Evolutionary conservation across 37 sponge, comb jelly and placozoan genomes (phyloP), one percentile per base, ranked within the genome.

Genomic region (Sycon ciliatum): DNA sequence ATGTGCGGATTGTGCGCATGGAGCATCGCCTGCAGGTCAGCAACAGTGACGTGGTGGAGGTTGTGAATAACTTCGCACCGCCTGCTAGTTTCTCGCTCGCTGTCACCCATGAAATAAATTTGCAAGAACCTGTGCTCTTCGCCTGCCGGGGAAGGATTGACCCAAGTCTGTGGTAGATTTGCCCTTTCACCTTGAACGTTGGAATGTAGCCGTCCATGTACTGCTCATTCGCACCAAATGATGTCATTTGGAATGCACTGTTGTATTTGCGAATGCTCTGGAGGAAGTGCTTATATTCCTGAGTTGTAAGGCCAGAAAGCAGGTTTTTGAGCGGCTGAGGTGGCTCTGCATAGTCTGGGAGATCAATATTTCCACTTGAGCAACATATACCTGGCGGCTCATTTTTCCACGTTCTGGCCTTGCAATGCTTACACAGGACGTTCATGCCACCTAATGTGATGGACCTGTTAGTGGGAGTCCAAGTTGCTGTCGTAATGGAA

Each of bases 81-180:
- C n/a, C n/a, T n/a, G n/a, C n/a, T n/a, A 9, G 37, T 16, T 68
- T 63, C 49, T 5, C 4, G 33, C n/a, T 22, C 66, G 32, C 34
- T 35, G 27, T 73, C 36, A n/a, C 9, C 9, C 75, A 73, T 73
- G 62, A 73, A 73, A 24, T 73, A 73, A 4, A 73, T 73, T 31
- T 73, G 75, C 34, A 73, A 46, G 60, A 80, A 80, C 56, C 53
- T 66, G 3, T 67, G 70, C 20, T 11, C 5, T 62, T 80, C 69
- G 63, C 32, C 34, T 67, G 81, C 46, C 34, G 65, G 68, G 81
- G 81, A 34, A 69, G 38, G 27, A 80, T 22, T 6, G 57, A 35
- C 29, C 75, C 81, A 66, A 67, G 42, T 40, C 36, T 46, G 30
- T 80, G 81, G 58, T 67, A 76, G n/a, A 80, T 65, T 34, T 80